Percentiles rank a stretch among this genome's conserved stretches.
These are phyloP conservation scores for Phlogophora meticulosa DNA, from an alignment of 2,888 invertebrate genomes.

Conservation along the genomic window DNA sequence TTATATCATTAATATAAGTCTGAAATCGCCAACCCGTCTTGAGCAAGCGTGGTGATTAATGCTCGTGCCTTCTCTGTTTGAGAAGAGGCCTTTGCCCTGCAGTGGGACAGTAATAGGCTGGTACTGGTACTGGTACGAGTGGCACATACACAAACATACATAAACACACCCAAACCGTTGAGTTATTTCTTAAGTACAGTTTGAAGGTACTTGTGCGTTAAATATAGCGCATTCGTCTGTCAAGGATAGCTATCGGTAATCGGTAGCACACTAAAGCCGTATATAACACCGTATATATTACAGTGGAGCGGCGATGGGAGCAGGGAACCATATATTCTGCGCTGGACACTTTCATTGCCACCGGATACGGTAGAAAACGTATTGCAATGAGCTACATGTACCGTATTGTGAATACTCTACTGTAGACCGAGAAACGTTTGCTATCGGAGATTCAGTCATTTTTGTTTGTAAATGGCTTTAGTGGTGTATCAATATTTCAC, in stretches of 20 bases:
- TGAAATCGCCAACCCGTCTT: too few relatives aligned
- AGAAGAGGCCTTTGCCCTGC: too few relatives aligned
- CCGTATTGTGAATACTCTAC: constrained; percentile 41
- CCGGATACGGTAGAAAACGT: constrained; percentile 37
- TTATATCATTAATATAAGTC: too few relatives aligned
- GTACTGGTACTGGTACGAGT: too few relatives aligned
- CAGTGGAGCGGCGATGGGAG: constrained; percentile 8
- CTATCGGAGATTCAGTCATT: constrained; percentile 22
- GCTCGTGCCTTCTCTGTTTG: too few relatives aligned
- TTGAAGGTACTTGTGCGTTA: neutral
- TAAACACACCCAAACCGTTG: neutral
- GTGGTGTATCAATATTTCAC: neutral
- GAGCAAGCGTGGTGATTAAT: too few relatives aligned
- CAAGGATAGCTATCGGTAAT: constrained; percentile 22
- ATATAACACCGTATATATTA: constrained; percentile 35
- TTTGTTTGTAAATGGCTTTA: neutral
- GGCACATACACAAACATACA: too few relatives aligned
- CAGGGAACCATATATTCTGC: constrained; percentile 45
- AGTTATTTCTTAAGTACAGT: constrained; percentile 9
- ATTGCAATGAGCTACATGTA: constrained; percentile 59
- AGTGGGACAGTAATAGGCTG: too few relatives aligned
- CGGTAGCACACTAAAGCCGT: constrained; percentile 22
- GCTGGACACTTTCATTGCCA: constrained; percentile 60
- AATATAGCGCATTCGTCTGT: constrained; percentile 21
- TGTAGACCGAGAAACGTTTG: neutral